Percentiles rank a stretch among this genome's conserved stretches.
phyloP scores from a whole-genome alignment of 2,888 invertebrate species.

The Leptinotarsa juncta region DNA sequence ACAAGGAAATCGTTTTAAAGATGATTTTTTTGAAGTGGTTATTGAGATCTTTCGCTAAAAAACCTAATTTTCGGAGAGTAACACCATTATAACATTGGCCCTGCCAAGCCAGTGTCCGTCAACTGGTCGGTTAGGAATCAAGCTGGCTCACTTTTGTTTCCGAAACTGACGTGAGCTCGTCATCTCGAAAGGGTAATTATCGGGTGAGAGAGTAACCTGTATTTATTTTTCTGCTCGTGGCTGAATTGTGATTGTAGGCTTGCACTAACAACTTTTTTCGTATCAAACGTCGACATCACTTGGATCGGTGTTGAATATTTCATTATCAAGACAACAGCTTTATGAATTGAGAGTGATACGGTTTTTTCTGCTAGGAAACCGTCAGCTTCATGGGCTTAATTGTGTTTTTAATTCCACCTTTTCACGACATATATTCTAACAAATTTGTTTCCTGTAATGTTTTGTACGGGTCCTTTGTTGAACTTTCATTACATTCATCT shows the following conservation, averaged over 20 bases:
- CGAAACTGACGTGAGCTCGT: slow-evolving; percentile 59
- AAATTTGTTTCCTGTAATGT: too few species aligned
- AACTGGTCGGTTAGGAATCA: neutral
- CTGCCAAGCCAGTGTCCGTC: slow-evolving; percentile 10
- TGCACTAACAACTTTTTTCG: neutral
- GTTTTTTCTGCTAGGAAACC: too few species aligned
- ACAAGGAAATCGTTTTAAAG: too few species aligned
- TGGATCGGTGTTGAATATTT: slow-evolving; percentile 5
- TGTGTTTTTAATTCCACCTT: too few species aligned
- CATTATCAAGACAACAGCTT: neutral
- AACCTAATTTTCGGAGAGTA: slow-evolving; percentile 24
- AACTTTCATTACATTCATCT: too few species aligned
- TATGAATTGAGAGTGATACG: too few species aligned
- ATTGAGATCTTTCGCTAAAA: neutral
- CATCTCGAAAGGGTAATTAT: slow-evolving; percentile 60
- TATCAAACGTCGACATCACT: slow-evolving; percentile 5
- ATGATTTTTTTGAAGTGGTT: slow-evolving; percentile 44
- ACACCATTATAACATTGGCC: slow-evolving; percentile 2
- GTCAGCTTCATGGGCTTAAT: too few species aligned
- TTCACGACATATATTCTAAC: too few species aligned
- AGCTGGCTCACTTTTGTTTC: slow-evolving; percentile 25
- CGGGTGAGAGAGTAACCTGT: slow-evolving; percentile 55
- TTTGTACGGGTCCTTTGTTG: too few species aligned
- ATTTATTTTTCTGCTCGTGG: slow-evolving; percentile 58
- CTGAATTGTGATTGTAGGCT: slow-evolving; percentile 26